Evolutionary conservation across 1,140 invertebrate species (phyloP), one percentile per base, ranked within the genome.

Genomic region (Sinonovacula constricta): DNA sequence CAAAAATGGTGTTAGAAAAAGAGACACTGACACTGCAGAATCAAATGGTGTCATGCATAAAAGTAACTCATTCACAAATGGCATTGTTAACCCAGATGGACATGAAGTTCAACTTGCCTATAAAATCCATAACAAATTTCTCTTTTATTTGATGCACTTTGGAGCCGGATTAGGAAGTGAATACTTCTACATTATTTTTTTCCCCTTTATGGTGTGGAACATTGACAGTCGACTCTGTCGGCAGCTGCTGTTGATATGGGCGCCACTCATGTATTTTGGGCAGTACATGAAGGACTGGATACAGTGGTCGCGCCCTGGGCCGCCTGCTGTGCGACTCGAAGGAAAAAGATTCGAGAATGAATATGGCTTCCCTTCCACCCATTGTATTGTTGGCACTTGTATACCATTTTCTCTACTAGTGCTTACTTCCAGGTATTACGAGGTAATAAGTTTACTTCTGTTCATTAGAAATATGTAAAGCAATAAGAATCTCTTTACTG

Each of bases 291-390:
- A 98, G 92, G 96, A 98, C 89, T 93, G 97, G 67, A 93, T 98
- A 4, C 80, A 82, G 51, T 84, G 83, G 83, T 95, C 96, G 5
- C 92, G 97, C 80, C 97, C 97, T 0, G 92, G 94, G 0, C 94
- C 92, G 81, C 96, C 95, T 62, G 96, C 96, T 2, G 96, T 95
- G 4, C 92, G 95, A 62, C 93, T 95, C 82, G 89, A 98, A 22
- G 96, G 97, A 89, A 93, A 93, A 26, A 70, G 90, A 60, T 91
- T 97, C 96, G 93, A 97, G 95, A 95, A 96, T 79, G 96, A 98
- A 89, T 98, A 97, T 93, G 96, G 96, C 30, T 97, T 98, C 95
- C 96, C 96, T 22, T 97, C 96, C 2, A 97, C 96, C 1, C 97
- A 98, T 92, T 96, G 96, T 5, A 97, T 97, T 95, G 95, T 97